These are phyloP conservation scores for Lipotes vexillifer DNA, from an alignment of 2,113 vertebrate genomes.

Conservation along the genomic window DNA sequence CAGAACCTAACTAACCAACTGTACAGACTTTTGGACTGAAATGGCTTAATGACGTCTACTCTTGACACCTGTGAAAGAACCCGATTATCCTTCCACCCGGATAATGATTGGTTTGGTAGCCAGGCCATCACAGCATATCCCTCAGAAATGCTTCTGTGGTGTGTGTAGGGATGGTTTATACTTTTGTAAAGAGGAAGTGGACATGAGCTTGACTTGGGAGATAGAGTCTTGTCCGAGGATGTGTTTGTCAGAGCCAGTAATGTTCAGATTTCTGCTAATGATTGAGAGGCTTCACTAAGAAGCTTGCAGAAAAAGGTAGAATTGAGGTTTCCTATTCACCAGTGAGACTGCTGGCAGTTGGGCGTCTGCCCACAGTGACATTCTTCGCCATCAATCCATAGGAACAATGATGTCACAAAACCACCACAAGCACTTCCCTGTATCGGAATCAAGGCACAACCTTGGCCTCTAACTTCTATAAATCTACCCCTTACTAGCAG, in stretches of 20 bases:
- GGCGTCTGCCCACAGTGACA: background rate
- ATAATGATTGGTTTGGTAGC: background rate
- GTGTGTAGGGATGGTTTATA: fast-evolving
- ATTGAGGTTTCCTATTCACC: background rate
- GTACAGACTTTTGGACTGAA: background rate
- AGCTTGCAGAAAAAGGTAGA: background rate
- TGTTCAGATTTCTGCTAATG: background rate
- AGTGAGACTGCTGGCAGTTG: fast-evolving
- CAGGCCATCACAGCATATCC: fast-evolving
- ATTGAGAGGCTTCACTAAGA: background rate
- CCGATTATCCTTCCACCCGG: too few species aligned
- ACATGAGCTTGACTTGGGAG: background rate
- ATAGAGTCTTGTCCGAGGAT: background rate
- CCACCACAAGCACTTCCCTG: background rate
- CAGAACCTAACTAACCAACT: background rate
- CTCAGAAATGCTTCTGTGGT: background rate
- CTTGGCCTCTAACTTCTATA: background rate
- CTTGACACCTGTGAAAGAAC: background rate
- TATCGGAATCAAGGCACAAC: background rate
- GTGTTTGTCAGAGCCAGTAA: background rate
- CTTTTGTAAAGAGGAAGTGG: background rate
- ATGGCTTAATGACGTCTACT: fast-evolving
- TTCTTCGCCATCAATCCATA: background rate
- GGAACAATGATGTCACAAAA: background rate
- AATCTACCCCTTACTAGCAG: background rate